phyloP scores from a whole-genome alignment of 1,140 invertebrate species.

The Dysdera silvatica region DNA sequence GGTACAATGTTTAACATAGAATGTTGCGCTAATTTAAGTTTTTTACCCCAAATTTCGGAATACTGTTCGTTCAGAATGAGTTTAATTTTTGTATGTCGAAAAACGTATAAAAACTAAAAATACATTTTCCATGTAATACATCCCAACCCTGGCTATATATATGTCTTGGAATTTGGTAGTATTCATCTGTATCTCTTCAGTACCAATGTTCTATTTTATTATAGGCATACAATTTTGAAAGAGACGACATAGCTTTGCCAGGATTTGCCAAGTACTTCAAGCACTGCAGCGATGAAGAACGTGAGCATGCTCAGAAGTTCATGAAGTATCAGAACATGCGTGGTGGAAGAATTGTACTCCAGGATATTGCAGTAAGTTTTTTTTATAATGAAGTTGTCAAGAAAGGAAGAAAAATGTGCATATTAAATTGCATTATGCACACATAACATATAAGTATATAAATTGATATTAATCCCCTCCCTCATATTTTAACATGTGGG shows the following conservation, averaged over 20 bases:
- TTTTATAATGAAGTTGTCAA: too few species aligned
- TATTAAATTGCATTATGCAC: too few species aligned
- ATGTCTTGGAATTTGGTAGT: neutral
- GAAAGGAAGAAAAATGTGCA: too few species aligned
- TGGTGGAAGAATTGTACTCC: slow-evolving; percentile 43
- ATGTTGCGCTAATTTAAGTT: too few species aligned
- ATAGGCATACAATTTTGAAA: slow-evolving; percentile 58
- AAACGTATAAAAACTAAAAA: neutral
- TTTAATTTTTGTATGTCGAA: neutral
- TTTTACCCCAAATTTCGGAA: too few species aligned
- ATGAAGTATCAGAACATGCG: slow-evolving; percentile 57
- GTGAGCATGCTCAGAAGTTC: slow-evolving; percentile 55
- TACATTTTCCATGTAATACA: neutral
- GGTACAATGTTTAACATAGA: too few species aligned
- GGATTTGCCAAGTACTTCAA: slow-evolving; percentile 54
- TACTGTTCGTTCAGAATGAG: too few species aligned
- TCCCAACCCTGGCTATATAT: neutral
- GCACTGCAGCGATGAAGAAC: slow-evolving; percentile 53
- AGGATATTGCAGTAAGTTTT: slow-evolving; percentile 36
- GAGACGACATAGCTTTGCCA: slow-evolving; percentile 57
- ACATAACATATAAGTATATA: too few species aligned
- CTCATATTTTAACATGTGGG: too few species aligned
- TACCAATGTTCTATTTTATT: too few species aligned
- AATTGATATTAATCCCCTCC: too few species aligned
- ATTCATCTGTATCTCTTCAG: neutral